Conservation (phyloP, 1,140 invertebrate genomes). For the Drosophila arizonae region DNA sequence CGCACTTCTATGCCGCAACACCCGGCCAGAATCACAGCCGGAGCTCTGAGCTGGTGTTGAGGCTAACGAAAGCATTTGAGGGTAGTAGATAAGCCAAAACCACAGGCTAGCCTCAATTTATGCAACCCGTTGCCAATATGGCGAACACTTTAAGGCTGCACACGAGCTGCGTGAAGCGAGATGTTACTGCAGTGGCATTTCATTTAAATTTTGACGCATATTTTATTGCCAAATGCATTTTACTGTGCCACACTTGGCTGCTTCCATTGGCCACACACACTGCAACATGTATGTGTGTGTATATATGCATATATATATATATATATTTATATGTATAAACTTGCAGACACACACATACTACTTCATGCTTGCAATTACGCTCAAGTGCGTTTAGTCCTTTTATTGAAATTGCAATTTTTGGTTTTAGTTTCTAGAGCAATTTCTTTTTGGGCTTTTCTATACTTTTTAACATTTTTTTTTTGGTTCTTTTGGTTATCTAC, state of each 20-base stretch:
- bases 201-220: conserved; percentile 75
- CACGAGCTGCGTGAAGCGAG: not conserved
- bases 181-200: conserved; percentile 37
- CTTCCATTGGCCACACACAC: conserved; percentile 18
- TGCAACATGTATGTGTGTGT: not conserved
- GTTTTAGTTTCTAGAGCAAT: conserved; percentile 26
- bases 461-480: conserved; percentile 15
- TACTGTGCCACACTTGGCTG: conserved; percentile 43
- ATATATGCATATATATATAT: not conserved
- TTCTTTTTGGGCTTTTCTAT: conserved; percentile 12
- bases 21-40: not conserved
- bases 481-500: conserved; percentile 23
- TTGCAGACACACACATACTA: conserved; percentile 6
- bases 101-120: conserved; percentile 55
- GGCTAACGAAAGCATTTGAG: conserved; percentile 27
- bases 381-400: conserved; percentile 73
- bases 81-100: conserved; percentile 55
- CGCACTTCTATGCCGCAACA: conserved; percentile 6
- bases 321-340: not conserved
- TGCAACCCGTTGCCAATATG: conserved; percentile 36
- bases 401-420: conserved; percentile 67
- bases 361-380: conserved; percentile 69
- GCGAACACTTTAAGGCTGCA: conserved; percentile 26
- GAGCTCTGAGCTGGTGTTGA: conserved; percentile 20
- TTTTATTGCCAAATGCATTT: conserved; percentile 65